Percentiles rank a stretch among this genome's conserved stretches.
These are phyloP conservation scores for Drosophila funebris DNA, from an alignment of 1,140 invertebrate species.

Conservation along the genomic window DNA sequence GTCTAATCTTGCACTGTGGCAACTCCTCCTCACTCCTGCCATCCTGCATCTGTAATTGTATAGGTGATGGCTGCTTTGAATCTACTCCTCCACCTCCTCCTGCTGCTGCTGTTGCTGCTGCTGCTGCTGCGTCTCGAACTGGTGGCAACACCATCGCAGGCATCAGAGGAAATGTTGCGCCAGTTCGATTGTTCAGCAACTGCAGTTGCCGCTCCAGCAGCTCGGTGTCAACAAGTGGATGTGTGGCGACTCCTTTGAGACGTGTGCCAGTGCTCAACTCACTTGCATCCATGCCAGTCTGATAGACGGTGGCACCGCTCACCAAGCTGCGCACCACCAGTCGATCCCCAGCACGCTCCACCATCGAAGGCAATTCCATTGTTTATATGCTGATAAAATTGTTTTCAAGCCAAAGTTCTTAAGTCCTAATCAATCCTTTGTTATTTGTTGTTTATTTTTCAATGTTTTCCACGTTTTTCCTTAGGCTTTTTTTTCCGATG, in stretches of 20 bases:
- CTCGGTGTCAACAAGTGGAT: slow-evolving; percentile 2
- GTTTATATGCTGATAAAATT: too few relatives aligned
- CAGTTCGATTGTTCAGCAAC: slow-evolving; percentile 15
- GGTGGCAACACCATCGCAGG: background rate
- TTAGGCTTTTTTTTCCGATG: slow-evolving; percentile 20
- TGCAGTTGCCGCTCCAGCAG: slow-evolving; percentile 46
- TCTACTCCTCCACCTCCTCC: background rate
- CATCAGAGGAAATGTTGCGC: background rate
- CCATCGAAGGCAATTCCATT: slow-evolving; percentile 87
- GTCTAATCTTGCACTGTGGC: slow-evolving; percentile 90
- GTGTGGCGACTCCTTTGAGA: background rate
- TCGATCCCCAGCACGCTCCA: slow-evolving; percentile 85
- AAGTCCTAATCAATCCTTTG: background rate
- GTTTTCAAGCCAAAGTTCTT: slow-evolving; percentile 60
- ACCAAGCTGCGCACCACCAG: slow-evolving; percentile 86
- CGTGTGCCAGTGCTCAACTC: background rate
- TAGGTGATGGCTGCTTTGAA: background rate
- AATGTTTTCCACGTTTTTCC: background rate
- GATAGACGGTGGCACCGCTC: slow-evolving; percentile 79
- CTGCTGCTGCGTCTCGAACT: too few relatives aligned
- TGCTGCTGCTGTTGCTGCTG: too few relatives aligned
- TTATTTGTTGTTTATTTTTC: background rate
- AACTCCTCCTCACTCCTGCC: slow-evolving; percentile 84
- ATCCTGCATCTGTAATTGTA: background rate
- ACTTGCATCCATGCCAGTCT: slow-evolving; percentile 14